These are phyloP conservation scores for Eospalax fontanierii DNA, from an alignment of 2,797 vertebrate genomes.

Conservation along the genomic window DNA sequence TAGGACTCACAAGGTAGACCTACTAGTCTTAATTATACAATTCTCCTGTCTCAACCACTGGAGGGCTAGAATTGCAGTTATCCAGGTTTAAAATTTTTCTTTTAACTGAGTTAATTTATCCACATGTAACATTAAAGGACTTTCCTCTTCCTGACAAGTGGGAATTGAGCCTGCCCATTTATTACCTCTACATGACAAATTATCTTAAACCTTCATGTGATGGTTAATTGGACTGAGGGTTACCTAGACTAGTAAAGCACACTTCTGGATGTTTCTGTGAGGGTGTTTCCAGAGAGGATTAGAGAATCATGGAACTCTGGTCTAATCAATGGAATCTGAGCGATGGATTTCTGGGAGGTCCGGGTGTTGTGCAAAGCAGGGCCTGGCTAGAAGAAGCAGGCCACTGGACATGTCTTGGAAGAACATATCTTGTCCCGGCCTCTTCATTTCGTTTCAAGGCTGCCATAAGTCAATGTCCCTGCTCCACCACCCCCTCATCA, in stretches of 20 bases:
- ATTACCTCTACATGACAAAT: background rate
- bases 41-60: background rate
- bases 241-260: background rate
- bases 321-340: conserved; percentile 21
- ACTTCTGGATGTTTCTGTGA: background rate
- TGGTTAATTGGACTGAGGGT: background rate
- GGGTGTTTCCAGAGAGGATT: background rate
- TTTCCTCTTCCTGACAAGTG: background rate
- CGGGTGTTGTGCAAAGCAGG: background rate
- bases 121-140: background rate
- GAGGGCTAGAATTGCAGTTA: background rate
- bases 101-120: background rate
- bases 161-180: background rate
- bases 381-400: background rate
- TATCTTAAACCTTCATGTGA: background rate
- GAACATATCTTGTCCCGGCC: background rate
- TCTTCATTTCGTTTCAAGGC: background rate
- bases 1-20: background rate
- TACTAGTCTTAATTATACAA: background rate
- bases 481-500: too few relatives aligned
- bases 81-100: background rate
- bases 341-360: background rate
- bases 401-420: background rate
- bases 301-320: background rate
- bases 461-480: background rate